Percentiles rank a stretch among this genome's conserved stretches.
Evolutionary conservation across 30 jellyfish, hydroid and myxozoan species (phyloP).

Genomic region (Hydractinia echinata): DNA sequence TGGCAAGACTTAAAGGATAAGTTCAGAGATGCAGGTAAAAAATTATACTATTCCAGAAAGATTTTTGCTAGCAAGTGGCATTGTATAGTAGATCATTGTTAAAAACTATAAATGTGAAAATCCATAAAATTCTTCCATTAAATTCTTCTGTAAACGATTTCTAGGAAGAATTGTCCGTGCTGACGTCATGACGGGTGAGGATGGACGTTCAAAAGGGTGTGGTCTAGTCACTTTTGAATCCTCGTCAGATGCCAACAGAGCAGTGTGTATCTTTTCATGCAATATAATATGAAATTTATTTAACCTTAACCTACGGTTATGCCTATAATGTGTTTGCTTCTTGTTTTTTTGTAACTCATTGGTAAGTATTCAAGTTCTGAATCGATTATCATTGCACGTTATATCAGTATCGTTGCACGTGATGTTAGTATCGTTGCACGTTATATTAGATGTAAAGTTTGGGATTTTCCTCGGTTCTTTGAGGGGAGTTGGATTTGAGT

Average conservation of each 20-base stretch:
- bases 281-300: not conserved
- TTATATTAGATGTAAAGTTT: not conserved
- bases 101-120: no score
- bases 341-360: no score
- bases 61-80: not conserved
- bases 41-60: not conserved
- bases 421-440: not conserved
- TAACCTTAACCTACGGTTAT: not conserved
- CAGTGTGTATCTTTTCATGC: conserved; percentile 77
- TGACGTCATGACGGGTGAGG: conserved; percentile 70
- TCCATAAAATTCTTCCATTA: no score
- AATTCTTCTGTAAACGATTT: not conserved
- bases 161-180: conserved; percentile 84
- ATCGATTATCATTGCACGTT: no score
- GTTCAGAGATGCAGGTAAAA: conserved; percentile 86
- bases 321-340: not conserved
- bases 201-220: conserved; percentile 86
- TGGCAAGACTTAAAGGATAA: conserved; percentile 98
- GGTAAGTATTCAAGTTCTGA: no score
- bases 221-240: conserved; percentile 75
- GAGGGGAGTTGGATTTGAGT: no score
- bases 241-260: conserved; percentile 74
- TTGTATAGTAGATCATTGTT: no score
- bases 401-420: not conserved
- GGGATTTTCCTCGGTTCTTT: no score